Evolutionary conservation across 2,113 vertebrate species (phyloP).

Genomic region (Calyptomena viridis): DNA sequence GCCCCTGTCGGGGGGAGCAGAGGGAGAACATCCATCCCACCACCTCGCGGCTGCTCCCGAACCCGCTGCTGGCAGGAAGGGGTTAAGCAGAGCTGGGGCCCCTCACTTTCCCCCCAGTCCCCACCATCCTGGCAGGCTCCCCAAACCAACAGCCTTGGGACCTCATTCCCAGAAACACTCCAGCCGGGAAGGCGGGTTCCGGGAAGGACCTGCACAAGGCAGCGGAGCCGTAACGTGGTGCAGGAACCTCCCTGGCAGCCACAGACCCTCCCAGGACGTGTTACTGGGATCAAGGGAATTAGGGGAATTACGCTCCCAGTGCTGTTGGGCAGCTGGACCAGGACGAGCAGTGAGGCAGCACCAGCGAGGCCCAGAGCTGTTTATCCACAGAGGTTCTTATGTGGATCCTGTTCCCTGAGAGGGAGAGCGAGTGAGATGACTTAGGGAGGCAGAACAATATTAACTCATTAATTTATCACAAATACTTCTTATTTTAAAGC

Average conservation of each 20-base stretch:
- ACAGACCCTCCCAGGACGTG: neutral
- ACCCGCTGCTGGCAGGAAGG: neutral
- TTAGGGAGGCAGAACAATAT: neutral
- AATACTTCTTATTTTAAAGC: slow-evolving; percentile 15
- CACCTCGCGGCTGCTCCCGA: fast-evolving
- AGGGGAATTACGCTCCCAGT: neutral
- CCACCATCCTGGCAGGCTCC: slow-evolving; percentile 64
- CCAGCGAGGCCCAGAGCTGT: neutral
- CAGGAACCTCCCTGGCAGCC: slow-evolving; percentile 19
- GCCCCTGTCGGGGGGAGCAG: fast-evolving
- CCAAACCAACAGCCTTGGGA: slow-evolving; percentile 68
- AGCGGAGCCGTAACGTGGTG: slow-evolving; percentile 2
- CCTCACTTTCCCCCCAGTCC: slow-evolving; percentile 53
- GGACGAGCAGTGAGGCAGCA: neutral
- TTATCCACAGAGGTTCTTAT: neutral
- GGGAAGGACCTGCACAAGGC: slow-evolving; percentile 61
- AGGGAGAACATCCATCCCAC: fast-evolving
- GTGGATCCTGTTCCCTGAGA: neutral
- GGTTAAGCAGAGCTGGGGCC: slow-evolving; percentile 42
- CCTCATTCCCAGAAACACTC: slow-evolving; percentile 58
- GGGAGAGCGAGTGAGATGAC: neutral
- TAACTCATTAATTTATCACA: slow-evolving; percentile 27
- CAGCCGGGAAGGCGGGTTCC: slow-evolving; percentile 69
- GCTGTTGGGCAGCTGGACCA: neutral
- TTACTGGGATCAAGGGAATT: neutral